phyloP scores from a whole-genome alignment of 2,113 vertebrate species.

The Anoplopoma fimbria region DNA sequence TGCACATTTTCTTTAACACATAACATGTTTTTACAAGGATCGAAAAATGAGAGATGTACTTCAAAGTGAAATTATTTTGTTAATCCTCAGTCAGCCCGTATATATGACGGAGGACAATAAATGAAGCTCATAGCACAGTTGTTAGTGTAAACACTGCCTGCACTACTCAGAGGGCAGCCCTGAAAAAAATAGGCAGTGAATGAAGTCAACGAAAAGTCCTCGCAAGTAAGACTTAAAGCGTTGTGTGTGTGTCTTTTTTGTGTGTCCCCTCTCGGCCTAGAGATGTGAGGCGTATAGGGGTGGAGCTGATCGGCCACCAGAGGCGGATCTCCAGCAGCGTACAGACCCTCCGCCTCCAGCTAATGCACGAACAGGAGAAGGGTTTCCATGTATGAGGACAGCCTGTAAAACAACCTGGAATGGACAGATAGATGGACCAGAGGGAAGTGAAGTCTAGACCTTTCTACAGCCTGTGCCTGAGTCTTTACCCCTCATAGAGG shows the following conservation, averaged over 20 bases:
- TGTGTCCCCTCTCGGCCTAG: conserved; percentile 81
- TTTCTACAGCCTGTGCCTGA: conserved; percentile 89
- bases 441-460: conserved; percentile 72
- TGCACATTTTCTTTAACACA: neutral
- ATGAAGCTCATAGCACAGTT: neutral
- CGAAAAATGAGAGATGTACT: neutral
- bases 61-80: neutral
- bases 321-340: conserved; percentile 97
- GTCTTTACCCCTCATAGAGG: conserved; percentile 79
- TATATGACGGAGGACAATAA: too few species aligned
- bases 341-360: conserved; percentile 94
- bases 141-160: neutral
- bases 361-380: conserved; percentile 97
- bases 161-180: neutral
- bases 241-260: conserved; percentile 22
- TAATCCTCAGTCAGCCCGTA: neutral
- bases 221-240: conserved; percentile 28
- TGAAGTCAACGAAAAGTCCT: neutral
- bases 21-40: neutral
- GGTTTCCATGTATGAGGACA: conserved; percentile 96
- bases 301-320: conserved; percentile 96
- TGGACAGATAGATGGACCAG: conserved; percentile 44
- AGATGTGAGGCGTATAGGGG: conserved; percentile 95
- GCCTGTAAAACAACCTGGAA: conserved; percentile 53
- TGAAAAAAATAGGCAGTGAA: neutral